Base-by-base conservation (phyloP, 1,140 invertebrate genomes). In the Pollicipes pollicipes region DNA sequence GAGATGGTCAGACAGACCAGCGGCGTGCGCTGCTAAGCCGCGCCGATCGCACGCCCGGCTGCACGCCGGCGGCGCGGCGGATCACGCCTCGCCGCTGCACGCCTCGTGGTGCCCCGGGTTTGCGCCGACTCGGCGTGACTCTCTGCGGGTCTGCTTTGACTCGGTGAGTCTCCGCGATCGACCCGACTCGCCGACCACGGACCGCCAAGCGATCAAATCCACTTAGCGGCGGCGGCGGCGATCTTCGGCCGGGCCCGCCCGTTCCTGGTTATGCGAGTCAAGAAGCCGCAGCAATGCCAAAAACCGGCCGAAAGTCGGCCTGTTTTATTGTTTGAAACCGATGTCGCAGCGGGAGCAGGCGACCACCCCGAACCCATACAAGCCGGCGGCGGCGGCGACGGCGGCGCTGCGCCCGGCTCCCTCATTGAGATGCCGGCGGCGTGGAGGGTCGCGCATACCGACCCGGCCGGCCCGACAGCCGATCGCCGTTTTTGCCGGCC, bases 301-400 rank as follows among this genome's bases (percentile, higher is more conserved):
- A 58, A 58, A 58, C 10, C 45, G 45, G 17, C 45, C 45, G 45
- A 58, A 58, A 58, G 13, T 10, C 45, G 45, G 45, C 45, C 24
- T 21, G 45, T 58, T 58, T 58, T 58, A 58, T 58, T 58, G 45
- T 58, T 21, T 58, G 45, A 58, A 58, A 58, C 45, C 6, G 45
- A 58, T 58, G 45, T 58, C 10, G 6, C 10, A 3, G 17, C 45
- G 6, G 6, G 45, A 2, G 45, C 45, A 21, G 45, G n/a, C n/a
- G n/a, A n/a, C n/a, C n/a, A n/a, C n/a, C n/a, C n/a, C n/a, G 45
- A 58, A 58, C 45, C 45, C 45, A 58, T 58, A 58, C 45, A 58
- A 58, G 13, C 45, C 45, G 13, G 45, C 13, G 13, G 13, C 6
- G 45, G 45, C 45, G 45, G 45, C 13, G 13, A 10, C 13, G 45